Conservation (phyloP, 2,113 vertebrate species). For the Zosterops japonicus region DNA sequence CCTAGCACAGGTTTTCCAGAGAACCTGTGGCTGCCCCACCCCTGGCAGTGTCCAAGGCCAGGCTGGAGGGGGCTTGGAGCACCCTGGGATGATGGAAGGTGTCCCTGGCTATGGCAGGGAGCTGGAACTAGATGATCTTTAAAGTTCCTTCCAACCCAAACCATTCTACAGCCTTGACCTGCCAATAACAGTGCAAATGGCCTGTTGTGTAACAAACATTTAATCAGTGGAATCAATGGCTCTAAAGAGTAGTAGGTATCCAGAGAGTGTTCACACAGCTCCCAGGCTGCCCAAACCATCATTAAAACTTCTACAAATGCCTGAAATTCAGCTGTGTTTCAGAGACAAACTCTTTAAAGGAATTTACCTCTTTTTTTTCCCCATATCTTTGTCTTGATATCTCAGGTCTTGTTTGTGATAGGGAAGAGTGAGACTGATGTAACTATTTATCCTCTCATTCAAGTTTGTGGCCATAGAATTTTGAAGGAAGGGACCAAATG, state of each 20-base stretch:
- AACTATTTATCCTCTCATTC: background rate
- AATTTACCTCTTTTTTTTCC: background rate
- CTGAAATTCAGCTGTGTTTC: background rate
- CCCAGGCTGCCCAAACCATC: background rate
- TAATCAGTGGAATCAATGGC: background rate
- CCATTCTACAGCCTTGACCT: background rate
- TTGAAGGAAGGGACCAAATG: background rate
- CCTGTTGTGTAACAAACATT: accelerated
- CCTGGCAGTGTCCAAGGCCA: accelerated
- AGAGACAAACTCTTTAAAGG: background rate
- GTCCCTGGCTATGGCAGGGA: accelerated
- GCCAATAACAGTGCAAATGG: background rate
- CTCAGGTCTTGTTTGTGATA: background rate
- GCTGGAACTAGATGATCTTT: accelerated
- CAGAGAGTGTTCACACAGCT: background rate
- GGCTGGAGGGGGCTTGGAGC: accelerated
- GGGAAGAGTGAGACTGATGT: background rate
- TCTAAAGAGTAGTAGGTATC: background rate
- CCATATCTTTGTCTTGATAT: background rate
- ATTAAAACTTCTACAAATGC: background rate
- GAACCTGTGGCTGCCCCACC: background rate
- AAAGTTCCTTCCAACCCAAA: background rate
- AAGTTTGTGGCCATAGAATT: background rate
- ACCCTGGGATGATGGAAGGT: accelerated
- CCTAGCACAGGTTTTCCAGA: accelerated